phyloP scores from a whole-genome alignment of 1,140 invertebrate species.

The Maniola jurtina region DNA sequence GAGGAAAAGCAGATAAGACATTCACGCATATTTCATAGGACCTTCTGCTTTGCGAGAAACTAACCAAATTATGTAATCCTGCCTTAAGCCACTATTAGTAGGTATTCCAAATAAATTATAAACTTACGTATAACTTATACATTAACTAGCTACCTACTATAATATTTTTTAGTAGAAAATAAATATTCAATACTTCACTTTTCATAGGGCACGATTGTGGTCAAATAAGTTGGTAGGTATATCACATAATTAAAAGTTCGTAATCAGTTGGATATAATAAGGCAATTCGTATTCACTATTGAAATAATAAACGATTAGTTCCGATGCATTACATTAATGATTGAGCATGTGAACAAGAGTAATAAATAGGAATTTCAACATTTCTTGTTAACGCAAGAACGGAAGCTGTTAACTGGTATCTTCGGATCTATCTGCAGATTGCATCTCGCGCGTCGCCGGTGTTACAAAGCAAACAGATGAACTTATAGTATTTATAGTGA shows the following conservation, averaged over 20 bases:
- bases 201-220: no score
- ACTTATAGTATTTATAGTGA: constrained; percentile 20
- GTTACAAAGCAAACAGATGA: constrained; percentile 31
- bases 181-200: no score
- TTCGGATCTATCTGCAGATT: constrained; percentile 43
- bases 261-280: constrained; percentile 13
- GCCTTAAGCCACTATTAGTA: no score
- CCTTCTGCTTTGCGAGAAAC: no score
- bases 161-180: no score
- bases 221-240: no score
- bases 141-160: no score
- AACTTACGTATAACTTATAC: not conserved
- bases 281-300: constrained; percentile 23
- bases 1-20: no score
- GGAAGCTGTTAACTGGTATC: constrained; percentile 43
- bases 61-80: no score
- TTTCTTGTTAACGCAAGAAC: constrained; percentile 36
- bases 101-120: not conserved
- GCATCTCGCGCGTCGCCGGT: constrained; percentile 35
- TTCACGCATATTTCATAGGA: no score
- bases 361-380: constrained; percentile 27
- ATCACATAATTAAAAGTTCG: constrained; percentile 2
- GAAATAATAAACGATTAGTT: constrained; percentile 35
- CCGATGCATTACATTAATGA: constrained; percentile 32
- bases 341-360: constrained; percentile 30